Evolutionary conservation across 2,888 invertebrate species (phyloP), one percentile per base, ranked within the genome.

Genomic region (Lasioglossum malachurum): DNA sequence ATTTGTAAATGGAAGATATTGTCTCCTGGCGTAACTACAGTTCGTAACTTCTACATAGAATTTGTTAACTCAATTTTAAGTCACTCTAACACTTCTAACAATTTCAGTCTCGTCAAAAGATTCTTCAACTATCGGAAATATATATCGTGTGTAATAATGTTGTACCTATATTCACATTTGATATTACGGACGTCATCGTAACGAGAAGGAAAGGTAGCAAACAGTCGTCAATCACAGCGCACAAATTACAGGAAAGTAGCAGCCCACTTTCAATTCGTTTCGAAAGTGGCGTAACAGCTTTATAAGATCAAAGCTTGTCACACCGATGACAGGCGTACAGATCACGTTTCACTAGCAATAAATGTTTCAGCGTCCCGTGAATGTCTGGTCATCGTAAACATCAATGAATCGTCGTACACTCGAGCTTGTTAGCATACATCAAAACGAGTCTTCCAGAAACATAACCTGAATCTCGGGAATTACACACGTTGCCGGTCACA

Each of bases 371-470:
- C 35, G 10, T 23, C 5, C 4, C n/a, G 57, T 35, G 19, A 64
- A 67, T 19, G 12, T 71, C n/a, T n/a, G 23, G 12, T 4, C 10
- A 41, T 67, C 67, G 71, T 71, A 38, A 67, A 31, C 8, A 71
- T 4, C 71, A n/a, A 41, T n/a, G 38, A 10, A 8, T 12, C n/a
- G 41, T 41, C 67, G 35, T 19, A 3, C 35, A 2, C 67, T 67
- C 35, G 8, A 3, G 35, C 35, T 67, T 67, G 46, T 73, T 31
- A 46, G 73, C 27, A 31, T 49, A 27, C 31, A 73, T 73, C 16
- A 83, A 85, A 85, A 69, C 80, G 93, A 92, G 88, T 94, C 93
- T 94, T 94, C 94, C 93, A 92, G 93, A 93, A 93, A 92, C 91
- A 76, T 92, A 91, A 92, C 85, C 91, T 89, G 73, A 86, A 90